Percentiles rank a stretch among this genome's conserved stretches.
phyloP scores from a whole-genome alignment of 2,113 vertebrate species.

The Alethe diademata region DNA sequence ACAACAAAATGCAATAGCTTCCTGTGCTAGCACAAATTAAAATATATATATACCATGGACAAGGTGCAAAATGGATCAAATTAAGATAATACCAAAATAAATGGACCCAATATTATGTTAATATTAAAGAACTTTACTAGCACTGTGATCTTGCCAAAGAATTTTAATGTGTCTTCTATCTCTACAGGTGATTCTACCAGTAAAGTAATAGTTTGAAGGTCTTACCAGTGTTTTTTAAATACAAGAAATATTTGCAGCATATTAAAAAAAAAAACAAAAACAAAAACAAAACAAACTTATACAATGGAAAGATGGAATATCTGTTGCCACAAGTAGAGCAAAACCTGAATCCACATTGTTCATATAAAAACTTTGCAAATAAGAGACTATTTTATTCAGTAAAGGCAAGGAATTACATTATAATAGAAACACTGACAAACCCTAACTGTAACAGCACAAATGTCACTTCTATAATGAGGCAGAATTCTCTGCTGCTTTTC shows the following conservation, averaged over 20 bases:
- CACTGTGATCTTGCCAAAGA: neutral
- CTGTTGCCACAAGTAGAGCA: neutral
- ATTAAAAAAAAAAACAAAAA: neutral
- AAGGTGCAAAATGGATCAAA: conserved; percentile 67
- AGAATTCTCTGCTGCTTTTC: conserved; percentile 12
- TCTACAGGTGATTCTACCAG: neutral
- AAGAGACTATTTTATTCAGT: neutral
- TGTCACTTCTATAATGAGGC: conserved; percentile 21
- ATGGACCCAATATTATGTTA: conserved; percentile 64
- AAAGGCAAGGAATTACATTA: neutral
- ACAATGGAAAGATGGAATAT: neutral
- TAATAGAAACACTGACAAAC: neutral
- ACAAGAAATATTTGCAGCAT: neutral
- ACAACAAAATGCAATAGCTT: conserved; percentile 64
- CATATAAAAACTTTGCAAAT: neutral
- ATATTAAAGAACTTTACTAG: conserved; percentile 47
- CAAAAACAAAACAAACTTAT: neutral
- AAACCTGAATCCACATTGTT: neutral
- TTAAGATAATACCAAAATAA: conserved; percentile 73
- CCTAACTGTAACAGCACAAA: neutral
- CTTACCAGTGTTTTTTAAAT: neutral
- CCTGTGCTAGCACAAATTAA: conserved; percentile 29
- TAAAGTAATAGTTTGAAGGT: neutral
- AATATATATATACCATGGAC: conserved; percentile 55
- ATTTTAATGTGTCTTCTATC: conserved; percentile 9